phyloP scores from a whole-genome alignment of 2,888 invertebrate species.

The Drosophila vallismaia region DNA sequence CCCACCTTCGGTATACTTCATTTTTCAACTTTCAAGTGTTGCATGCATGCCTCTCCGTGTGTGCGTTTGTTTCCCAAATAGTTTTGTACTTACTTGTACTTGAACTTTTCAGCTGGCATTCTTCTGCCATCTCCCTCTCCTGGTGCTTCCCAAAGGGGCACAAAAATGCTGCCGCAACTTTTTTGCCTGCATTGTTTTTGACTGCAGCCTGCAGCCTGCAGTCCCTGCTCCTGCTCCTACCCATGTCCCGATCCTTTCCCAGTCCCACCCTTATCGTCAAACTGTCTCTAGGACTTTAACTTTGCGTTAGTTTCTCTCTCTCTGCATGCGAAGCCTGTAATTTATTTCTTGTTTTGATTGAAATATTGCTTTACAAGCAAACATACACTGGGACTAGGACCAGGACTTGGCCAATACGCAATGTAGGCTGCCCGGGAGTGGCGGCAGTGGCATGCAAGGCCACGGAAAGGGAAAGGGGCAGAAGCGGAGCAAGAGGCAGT shows the following conservation, averaged over 20 bases:
- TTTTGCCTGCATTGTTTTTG: slow-evolving; percentile 75
- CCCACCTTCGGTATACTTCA: slow-evolving; percentile 69
- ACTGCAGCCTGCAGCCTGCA: slow-evolving; percentile 54
- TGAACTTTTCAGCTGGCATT: slow-evolving; percentile 69
- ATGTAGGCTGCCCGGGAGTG: slow-evolving; percentile 45
- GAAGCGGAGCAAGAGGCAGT: slow-evolving; percentile 33
- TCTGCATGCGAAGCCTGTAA: slow-evolving; percentile 73
- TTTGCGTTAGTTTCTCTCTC: slow-evolving; percentile 60
- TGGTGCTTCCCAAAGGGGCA: slow-evolving; percentile 32
- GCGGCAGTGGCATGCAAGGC: not conserved
- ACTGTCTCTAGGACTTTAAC: slow-evolving; percentile 55
- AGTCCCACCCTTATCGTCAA: not conserved
- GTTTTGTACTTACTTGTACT: slow-evolving; percentile 73
- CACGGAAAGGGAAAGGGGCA: not conserved
- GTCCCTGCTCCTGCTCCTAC: slow-evolving; percentile 2
- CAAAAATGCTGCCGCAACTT: slow-evolving; percentile 66
- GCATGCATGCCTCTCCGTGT: slow-evolving; percentile 30
- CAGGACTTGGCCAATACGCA: slow-evolving; percentile 67
- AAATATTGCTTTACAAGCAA: slow-evolving; percentile 80
- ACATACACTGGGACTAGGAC: slow-evolving; percentile 53
- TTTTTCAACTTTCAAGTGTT: slow-evolving; percentile 66
- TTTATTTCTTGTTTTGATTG: slow-evolving; percentile 80
- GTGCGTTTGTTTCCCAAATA: slow-evolving; percentile 64
- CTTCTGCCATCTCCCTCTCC: slow-evolving; percentile 36
- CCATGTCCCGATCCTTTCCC: not conserved